Percentiles rank a stretch among this genome's conserved stretches.
These are phyloP conservation scores for Microtus oregoni DNA, from an alignment of 2,113 vertebrate genomes.

Conservation along the genomic window DNA sequence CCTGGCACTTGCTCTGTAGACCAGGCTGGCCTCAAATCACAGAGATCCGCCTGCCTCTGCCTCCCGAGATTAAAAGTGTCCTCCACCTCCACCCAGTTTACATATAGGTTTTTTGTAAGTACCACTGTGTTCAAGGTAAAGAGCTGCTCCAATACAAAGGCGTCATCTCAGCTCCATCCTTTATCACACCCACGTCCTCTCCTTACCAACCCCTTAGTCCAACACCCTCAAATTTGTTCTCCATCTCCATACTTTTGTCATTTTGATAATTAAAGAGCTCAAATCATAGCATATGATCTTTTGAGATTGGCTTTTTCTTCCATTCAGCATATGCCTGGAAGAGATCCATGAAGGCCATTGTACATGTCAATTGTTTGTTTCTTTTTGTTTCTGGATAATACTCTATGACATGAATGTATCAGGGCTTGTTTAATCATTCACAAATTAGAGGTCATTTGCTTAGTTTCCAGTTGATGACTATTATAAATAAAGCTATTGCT, in stretches of 20 bases:
- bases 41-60: too few relatives aligned
- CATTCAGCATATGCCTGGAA: not conserved
- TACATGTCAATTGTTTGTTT: not conserved
- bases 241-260: not conserved
- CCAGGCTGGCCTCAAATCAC: too few relatives aligned
- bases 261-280: not conserved
- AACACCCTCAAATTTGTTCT: too few relatives aligned
- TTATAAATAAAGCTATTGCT: not conserved
- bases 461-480: not conserved
- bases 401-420: not conserved
- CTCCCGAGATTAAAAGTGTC: too few relatives aligned
- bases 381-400: not conserved
- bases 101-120: too few relatives aligned
- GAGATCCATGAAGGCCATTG: not conserved
- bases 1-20: too few relatives aligned
- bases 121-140: too few relatives aligned
- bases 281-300: not conserved
- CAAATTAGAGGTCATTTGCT: not conserved
- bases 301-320: not conserved
- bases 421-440: not conserved
- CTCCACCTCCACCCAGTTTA: too few relatives aligned
- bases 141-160: too few relatives aligned
- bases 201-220: too few relatives aligned
- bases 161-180: too few relatives aligned
- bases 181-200: too few relatives aligned